A percentile compares a stretch with the other conserved stretches of the same genome.
Conservation (phyloP, 2,888 invertebrate genomes). For the Heliconius aoede region DNA sequence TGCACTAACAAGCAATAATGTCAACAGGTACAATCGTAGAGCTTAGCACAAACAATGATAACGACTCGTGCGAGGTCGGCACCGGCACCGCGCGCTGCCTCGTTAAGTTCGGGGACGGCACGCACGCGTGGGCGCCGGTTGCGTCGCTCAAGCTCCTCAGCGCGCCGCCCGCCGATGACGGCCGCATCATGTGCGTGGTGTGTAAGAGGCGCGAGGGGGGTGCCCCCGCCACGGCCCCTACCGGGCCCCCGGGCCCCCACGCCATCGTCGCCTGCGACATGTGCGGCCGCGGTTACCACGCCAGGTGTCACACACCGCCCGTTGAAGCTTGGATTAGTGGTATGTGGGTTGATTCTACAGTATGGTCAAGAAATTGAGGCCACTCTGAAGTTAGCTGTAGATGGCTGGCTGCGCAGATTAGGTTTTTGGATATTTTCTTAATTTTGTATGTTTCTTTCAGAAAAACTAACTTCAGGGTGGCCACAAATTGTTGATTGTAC, state of each 20-base stretch:
- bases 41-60: constrained; percentile 77
- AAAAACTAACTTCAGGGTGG: too few species aligned
- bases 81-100: constrained; percentile 87
- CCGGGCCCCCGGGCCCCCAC: constrained; percentile 88
- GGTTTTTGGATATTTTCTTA: too few species aligned
- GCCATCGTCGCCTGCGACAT: constrained; percentile 94
- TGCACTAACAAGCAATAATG: neutral
- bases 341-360: constrained; percentile 49
- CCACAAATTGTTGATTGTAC: too few species aligned
- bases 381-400: too few species aligned
- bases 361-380: too few species aligned
- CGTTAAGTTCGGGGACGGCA: constrained; percentile 94
- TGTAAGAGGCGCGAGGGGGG: constrained; percentile 90
- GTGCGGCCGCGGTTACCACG: constrained; percentile 95
- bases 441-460: too few species aligned
- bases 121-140: constrained; percentile 92
- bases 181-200: constrained; percentile 89
- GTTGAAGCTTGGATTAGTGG: constrained; percentile 77
- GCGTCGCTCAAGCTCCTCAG: constrained; percentile 90
- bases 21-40: constrained; percentile 76
- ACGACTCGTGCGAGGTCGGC: constrained; percentile 79
- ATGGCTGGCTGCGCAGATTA: too few species aligned
- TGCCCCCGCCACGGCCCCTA: constrained; percentile 85
- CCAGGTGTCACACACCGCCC: constrained; percentile 90
- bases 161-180: constrained; percentile 87